Evolutionary conservation across 2,797 vertebrate genomes (phyloP).

Genomic region (Oryzias dopingdopingensis): DNA sequence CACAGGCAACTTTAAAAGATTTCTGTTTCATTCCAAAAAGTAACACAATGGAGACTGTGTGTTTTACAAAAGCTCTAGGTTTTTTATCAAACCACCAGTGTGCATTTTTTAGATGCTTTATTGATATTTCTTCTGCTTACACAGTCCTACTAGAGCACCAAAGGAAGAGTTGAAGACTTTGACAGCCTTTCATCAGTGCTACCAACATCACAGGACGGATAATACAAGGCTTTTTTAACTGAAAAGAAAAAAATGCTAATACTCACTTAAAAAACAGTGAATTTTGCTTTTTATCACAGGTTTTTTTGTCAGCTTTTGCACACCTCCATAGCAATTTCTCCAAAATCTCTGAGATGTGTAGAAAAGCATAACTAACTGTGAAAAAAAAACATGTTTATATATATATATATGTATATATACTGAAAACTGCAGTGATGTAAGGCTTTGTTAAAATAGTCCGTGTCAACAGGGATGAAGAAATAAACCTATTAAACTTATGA

Average conservation of each 20-base stretch:
- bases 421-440: slow-evolving; percentile 27
- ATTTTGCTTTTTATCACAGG: too few relatives aligned
- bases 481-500: slow-evolving; percentile 49
- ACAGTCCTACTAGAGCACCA: slow-evolving; percentile 53
- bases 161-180: slow-evolving; percentile 54
- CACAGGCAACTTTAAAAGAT: slow-evolving; percentile 61
- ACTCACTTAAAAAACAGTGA: slow-evolving; percentile 19
- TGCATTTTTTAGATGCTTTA: slow-evolving; percentile 55
- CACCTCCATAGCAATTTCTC: too few relatives aligned
- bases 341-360: too few relatives aligned
- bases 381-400: too few relatives aligned
- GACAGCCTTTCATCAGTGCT: slow-evolving; percentile 41
- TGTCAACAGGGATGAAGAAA: slow-evolving; percentile 21
- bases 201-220: slow-evolving; percentile 30
- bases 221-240: slow-evolving; percentile 21
- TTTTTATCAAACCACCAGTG: slow-evolving; percentile 61
- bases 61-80: slow-evolving; percentile 51
- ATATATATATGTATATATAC: too few relatives aligned
- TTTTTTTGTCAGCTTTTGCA: too few relatives aligned
- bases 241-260: slow-evolving; percentile 20
- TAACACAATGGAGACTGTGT: slow-evolving; percentile 59
- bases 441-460: slow-evolving; percentile 22
- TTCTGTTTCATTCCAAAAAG: slow-evolving; percentile 54
- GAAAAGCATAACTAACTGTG: too few relatives aligned
- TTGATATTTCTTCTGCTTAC: slow-evolving; percentile 55